Base-by-base conservation (phyloP, 2,888 invertebrate species). In the Noctuana brunneofusca region DNA sequence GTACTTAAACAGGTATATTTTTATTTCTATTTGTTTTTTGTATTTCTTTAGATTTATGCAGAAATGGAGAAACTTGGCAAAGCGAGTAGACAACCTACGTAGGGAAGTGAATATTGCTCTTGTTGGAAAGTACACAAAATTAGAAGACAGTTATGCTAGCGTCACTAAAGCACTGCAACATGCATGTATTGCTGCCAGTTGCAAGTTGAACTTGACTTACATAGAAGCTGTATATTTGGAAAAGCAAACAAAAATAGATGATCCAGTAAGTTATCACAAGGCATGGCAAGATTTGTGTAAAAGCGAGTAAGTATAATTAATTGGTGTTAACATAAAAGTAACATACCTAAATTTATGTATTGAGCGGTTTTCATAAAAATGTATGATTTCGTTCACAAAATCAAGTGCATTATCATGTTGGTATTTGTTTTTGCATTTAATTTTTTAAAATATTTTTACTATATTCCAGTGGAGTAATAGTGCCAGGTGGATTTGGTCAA, bases 401-500 rank as follows among this genome's bases (percentile, higher is more conserved):
- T n/a, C n/a, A n/a, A n/a, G n/a, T n/a, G n/a, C n/a, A n/a, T n/a
- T 27, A 27, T 24, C 1, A 49, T 8, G 43, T 27, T 49, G 3
- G 4, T 22, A 50, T 50, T 27, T 2, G 5, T 1, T 27, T 27
- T 3, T 27, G 27, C 11, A 12, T 32, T 32, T 8, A 8, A 20
- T n/a, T 2, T n/a, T 24, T 3, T 27, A 6, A n/a, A 4, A 12
- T 35, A 0, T 27, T 22, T 20, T 8, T 22, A 35, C 0, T 32
- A 30, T 52, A 86, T 62, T 87, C 48, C 72, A 97, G 97, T 81
- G 99, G 98, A 30, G 95, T 99, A 0, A 93, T 99, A 69, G 97
- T 99, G 0, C 99, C 99, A 2, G 99, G 99, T 63, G 99, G 99
- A 11, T 99, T 99, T 83, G 99, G 99, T 0, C 95, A 95, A 70